A percentile compares a stretch with the other conserved stretches of the same genome.
phyloP scores from a whole-genome alignment of 2,888 invertebrate genomes.

The Cylloceria caligata region DNA sequence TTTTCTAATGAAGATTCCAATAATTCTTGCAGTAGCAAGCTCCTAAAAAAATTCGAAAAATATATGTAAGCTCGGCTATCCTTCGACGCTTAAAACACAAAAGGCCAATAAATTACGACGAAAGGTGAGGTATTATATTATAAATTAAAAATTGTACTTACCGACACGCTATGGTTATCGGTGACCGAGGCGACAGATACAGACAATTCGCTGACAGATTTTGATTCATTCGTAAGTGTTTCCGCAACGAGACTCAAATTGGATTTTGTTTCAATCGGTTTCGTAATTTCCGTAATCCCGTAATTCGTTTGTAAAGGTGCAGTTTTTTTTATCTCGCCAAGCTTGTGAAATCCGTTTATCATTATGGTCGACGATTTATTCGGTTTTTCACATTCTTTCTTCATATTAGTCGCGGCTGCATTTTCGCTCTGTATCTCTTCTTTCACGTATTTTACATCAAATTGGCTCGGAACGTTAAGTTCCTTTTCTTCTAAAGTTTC shows the following conservation, averaged over 20 bases:
- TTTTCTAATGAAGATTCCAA: neutral
- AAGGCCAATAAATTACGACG: too few relatives aligned
- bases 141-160: conserved; percentile 32
- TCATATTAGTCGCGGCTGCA: neutral
- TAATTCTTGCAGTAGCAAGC: too few relatives aligned
- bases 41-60: too few relatives aligned
- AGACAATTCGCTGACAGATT: conserved; percentile 23
- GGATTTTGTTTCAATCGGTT: neutral
- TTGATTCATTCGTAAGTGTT: neutral
- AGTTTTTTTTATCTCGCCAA: neutral
- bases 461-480: too few relatives aligned
- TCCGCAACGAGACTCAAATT: neutral
- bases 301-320: neutral
- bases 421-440: neutral
- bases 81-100: too few relatives aligned
- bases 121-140: too few relatives aligned
- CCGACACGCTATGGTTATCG: conserved; percentile 1
- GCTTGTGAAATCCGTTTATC: neutral
- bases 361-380: too few relatives aligned
- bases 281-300: too few relatives aligned
- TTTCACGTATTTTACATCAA: too few relatives aligned
- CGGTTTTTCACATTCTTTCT: neutral
- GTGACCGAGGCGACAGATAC: neutral
- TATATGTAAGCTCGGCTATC: too few relatives aligned
- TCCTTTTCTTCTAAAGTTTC: neutral